phyloP scores from a whole-genome alignment of 2,888 invertebrate species.

The Euclidia mi region DNA sequence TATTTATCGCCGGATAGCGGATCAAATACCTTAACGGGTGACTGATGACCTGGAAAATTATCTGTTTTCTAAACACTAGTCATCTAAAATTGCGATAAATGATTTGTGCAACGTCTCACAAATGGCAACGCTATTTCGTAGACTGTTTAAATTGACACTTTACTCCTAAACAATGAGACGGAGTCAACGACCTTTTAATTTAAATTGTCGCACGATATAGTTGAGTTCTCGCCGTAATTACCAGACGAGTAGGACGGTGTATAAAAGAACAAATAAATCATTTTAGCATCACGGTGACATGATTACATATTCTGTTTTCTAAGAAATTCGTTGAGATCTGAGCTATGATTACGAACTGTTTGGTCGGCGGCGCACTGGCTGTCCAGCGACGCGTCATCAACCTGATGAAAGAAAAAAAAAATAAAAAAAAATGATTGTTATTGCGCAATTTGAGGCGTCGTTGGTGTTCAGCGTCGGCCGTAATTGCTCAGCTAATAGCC shows the following conservation, averaged over 20 bases:
- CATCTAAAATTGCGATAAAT: neutral
- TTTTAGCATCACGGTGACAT: constrained; percentile 26
- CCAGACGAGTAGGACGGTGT: neutral
- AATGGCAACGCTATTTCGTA: no score
- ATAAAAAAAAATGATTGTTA: constrained; percentile 45
- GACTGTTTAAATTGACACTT: no score
- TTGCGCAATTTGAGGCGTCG: constrained; percentile 55
- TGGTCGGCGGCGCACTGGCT: constrained; percentile 21
- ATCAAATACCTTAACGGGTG: constrained; percentile 30
- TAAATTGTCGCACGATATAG: neutral
- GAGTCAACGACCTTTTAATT: constrained; percentile 2
- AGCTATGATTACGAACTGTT: constrained; percentile 50
- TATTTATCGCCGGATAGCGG: neutral
- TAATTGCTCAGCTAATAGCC: constrained; percentile 58
- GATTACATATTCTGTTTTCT: constrained; percentile 59
- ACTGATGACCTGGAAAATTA: constrained; percentile 15
- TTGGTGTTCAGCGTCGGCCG: constrained; percentile 52
- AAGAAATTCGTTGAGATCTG: constrained; percentile 47
- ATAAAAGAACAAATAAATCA: constrained; percentile 37
- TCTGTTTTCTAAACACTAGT: neutral
- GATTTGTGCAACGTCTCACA: neutral
- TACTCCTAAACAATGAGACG: neutral
- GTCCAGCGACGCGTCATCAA: constrained; percentile 52
- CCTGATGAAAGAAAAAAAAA: constrained; percentile 37
- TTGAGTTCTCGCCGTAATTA: neutral